Conservation (phyloP, 2,113 vertebrate genomes). For the Rallus limicola region DNA sequence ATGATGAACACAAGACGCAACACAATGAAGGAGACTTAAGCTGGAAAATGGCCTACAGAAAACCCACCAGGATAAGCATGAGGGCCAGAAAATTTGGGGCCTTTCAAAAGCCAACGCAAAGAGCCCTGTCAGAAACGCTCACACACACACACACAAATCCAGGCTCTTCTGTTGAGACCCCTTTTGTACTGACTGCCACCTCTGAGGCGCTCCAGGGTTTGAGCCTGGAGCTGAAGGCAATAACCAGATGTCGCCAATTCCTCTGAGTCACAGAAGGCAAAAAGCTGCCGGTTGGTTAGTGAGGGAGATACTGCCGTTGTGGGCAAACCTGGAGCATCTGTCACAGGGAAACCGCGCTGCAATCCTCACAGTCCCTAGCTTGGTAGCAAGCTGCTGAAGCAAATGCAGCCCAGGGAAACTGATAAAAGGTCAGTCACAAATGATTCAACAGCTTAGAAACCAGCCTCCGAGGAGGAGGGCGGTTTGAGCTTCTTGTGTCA, state of each 20-base stretch:
- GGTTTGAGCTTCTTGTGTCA: not conserved
- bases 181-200: accelerated
- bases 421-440: not conserved
- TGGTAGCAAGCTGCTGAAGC: not conserved
- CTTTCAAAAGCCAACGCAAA: not conserved
- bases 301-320: not conserved
- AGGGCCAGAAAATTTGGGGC: not conserved
- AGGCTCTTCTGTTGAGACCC: not conserved
- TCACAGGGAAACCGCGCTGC: not conserved
- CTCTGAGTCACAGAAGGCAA: not conserved
- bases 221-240: not conserved
- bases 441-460: not conserved
- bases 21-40: not conserved
- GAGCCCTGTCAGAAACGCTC: not conserved
- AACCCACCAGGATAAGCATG: not conserved
- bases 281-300: not conserved
- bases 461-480: not conserved
- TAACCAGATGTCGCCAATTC: not conserved
- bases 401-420: not conserved
- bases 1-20: not conserved
- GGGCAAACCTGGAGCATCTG: not conserved
- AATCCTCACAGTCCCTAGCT: not conserved
- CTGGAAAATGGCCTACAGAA: not conserved
- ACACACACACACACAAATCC: not conserved
- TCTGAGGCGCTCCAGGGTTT: not conserved